Conservation (phyloP, 2,888 invertebrate genomes). For the Sympetrum striolatum region DNA sequence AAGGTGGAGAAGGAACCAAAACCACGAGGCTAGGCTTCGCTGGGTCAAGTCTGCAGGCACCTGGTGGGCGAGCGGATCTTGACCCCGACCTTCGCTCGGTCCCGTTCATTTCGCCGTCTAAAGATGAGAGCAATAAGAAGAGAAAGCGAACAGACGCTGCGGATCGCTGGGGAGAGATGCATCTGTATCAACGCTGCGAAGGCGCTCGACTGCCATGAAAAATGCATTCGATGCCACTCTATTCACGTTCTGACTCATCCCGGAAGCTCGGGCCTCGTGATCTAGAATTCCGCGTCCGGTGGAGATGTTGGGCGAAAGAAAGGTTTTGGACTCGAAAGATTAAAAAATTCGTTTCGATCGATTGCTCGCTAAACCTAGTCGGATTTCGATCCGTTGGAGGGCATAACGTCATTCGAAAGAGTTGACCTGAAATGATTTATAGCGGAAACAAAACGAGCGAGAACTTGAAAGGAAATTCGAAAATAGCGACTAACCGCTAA, state of each 20-base stretch:
- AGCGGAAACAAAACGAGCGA: too few species aligned
- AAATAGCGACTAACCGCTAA: too few species aligned
- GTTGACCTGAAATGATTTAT: too few species aligned
- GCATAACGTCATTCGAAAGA: too few species aligned
- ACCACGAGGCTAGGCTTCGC: background rate
- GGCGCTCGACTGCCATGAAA: background rate
- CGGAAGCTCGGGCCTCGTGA: background rate
- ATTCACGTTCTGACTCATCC: background rate
- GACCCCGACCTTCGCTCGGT: constrained; percentile 38
- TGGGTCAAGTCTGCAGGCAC: background rate
- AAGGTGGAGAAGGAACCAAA: background rate
- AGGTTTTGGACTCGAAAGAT: background rate
- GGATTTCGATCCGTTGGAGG: too few species aligned
- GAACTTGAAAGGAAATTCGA: too few species aligned
- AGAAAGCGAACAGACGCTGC: background rate
- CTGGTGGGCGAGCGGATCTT: constrained; percentile 9
- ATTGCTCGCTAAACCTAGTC: too few species aligned
- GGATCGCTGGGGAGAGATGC: background rate
- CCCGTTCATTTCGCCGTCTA: background rate
- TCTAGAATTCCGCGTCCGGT: background rate
- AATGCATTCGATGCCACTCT: background rate
- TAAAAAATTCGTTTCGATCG: too few species aligned
- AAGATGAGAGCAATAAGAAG: background rate
- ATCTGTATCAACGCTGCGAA: background rate
- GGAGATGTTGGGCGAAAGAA: background rate